Evolutionary conservation across 2,797 vertebrate genomes (phyloP).

Genomic region (Taenioides sp.): DNA sequence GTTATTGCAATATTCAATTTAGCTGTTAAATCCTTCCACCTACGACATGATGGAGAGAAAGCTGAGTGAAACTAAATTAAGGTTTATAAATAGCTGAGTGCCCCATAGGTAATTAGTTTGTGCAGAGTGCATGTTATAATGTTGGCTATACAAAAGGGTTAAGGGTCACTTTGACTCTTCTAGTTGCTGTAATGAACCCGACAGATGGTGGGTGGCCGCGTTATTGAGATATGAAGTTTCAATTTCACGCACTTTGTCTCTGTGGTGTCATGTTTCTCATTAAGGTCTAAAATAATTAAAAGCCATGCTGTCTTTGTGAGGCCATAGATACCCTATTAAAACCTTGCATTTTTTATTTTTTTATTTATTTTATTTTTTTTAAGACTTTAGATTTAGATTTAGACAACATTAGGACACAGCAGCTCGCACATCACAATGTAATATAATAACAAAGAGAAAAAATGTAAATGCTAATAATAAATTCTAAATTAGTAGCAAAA

Average conservation of each 20-base stretch:
- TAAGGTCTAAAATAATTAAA: conserved; percentile 32
- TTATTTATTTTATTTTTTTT: too few species aligned
- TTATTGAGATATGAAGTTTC: conserved; percentile 48
- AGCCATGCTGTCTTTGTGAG: conserved; percentile 32
- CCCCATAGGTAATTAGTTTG: conserved; percentile 5
- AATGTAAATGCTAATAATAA: too few species aligned
- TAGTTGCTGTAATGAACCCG: conserved; percentile 34
- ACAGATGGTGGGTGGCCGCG: conserved; percentile 46
- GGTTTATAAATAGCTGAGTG: neutral
- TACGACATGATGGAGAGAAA: neutral
- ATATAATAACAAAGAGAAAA: too few species aligned
- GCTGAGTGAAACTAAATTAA: neutral
- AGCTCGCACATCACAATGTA: too few species aligned
- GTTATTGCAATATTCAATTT: too few species aligned
- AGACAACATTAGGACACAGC: too few species aligned
- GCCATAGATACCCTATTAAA: conserved; percentile 48
- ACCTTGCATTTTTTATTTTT: conserved; percentile 10
- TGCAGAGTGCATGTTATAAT: conserved; percentile 15
- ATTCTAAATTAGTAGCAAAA: too few species aligned
- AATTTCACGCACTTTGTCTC: conserved; percentile 52
- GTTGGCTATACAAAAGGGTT: conserved; percentile 17
- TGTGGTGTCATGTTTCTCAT: conserved; percentile 26
- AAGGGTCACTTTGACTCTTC: conserved; percentile 9
- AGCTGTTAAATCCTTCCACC: neutral
- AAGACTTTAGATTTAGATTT: too few species aligned